These are phyloP conservation scores for Athalia cordata DNA, from an alignment of 2,888 invertebrate genomes.

Conservation along the genomic window DNA sequence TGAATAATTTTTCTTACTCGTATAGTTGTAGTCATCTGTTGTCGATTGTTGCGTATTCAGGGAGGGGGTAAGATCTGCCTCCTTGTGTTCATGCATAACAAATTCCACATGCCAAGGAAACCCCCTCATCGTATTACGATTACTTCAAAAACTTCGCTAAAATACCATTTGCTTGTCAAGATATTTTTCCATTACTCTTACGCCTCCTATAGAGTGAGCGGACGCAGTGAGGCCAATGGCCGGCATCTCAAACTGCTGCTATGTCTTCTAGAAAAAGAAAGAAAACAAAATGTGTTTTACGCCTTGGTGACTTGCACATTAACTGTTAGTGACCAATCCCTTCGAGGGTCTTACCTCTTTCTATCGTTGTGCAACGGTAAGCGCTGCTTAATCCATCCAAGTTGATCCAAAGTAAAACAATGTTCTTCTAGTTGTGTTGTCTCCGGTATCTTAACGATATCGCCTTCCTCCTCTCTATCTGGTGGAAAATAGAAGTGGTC, in stretches of 20 bases:
- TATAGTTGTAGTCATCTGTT: conserved; percentile 33
- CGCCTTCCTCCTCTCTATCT: conserved; percentile 56
- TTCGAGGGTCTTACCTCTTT: conserved; percentile 64
- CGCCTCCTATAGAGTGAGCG: conserved; percentile 67
- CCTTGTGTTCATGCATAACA: conserved; percentile 74
- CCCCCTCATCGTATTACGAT: conserved; percentile 58
- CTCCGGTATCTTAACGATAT: conserved; percentile 54
- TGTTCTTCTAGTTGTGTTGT: conserved; percentile 60
- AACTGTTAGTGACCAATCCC: neutral
- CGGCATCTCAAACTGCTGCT: conserved; percentile 71
- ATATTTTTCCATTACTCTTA: conserved; percentile 29
- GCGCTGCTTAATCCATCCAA: conserved; percentile 63
- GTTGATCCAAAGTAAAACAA: conserved; percentile 64
- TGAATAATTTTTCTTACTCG: conserved; percentile 37
- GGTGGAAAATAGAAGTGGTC: conserved; percentile 66
- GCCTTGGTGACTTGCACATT: neutral
- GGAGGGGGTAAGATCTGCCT: conserved; percentile 68
- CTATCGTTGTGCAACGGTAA: conserved; percentile 69
- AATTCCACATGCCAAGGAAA: conserved; percentile 74
- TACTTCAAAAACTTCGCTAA: conserved; percentile 46
- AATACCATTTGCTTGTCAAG: conserved; percentile 38
- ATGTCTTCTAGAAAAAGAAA: conserved; percentile 65
- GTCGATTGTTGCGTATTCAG: conserved; percentile 50
- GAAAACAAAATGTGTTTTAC: neutral
- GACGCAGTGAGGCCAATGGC: conserved; percentile 68